Evolutionary conservation across 2,797 vertebrate species (phyloP).

Genomic region (Urosaurus nigricauda): DNA sequence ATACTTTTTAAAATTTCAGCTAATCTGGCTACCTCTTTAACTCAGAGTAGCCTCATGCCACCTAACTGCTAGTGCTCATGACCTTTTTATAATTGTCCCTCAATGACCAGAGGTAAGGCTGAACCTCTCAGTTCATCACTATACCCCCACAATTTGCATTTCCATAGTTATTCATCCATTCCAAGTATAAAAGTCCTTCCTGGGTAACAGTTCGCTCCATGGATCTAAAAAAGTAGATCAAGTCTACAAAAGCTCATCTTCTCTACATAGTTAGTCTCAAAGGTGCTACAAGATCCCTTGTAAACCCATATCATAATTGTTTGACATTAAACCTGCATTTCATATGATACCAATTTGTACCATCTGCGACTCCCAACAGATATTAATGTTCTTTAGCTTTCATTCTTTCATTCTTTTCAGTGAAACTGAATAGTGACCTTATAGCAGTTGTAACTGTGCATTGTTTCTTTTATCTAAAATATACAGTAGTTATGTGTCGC

Average conservation of each 20-base stretch:
- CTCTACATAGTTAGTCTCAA: too few relatives aligned
- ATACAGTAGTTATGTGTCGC: not conserved
- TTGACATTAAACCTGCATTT: not conserved
- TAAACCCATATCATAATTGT: not conserved
- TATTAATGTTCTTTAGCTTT: not conserved
- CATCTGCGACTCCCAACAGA: not conserved
- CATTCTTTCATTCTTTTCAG: not conserved
- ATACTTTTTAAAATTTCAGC: not conserved
- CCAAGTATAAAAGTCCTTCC: too few relatives aligned
- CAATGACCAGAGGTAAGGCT: too few relatives aligned
- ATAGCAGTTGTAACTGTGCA: not conserved
- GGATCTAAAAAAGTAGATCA: too few relatives aligned
- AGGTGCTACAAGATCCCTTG: too few relatives aligned
- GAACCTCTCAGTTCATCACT: too few relatives aligned
- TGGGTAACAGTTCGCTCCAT: too few relatives aligned
- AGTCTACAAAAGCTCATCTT: too few relatives aligned
- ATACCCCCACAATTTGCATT: too few relatives aligned
- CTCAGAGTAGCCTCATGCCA: not conserved
- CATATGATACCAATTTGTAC: not conserved
- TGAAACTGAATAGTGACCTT: not conserved
- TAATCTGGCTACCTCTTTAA: not conserved
- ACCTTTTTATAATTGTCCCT: too few relatives aligned
- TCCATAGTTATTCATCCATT: too few relatives aligned
- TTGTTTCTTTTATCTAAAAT: not conserved
- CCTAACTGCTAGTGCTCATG: not conserved